Conservation (phyloP, 2,888 invertebrate genomes). For the Desoria tigrina region DNA sequence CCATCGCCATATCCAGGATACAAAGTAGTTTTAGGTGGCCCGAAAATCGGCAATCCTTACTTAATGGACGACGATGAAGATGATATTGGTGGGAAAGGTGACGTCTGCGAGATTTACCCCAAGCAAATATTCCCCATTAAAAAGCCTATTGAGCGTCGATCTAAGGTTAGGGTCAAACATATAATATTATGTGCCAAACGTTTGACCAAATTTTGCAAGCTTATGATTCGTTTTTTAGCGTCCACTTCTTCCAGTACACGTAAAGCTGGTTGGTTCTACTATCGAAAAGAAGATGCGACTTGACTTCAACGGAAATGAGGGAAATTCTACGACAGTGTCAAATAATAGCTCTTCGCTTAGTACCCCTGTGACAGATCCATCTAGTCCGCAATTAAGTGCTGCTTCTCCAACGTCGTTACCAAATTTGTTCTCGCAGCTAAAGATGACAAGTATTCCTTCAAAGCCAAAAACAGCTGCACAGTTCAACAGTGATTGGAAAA, state of each 20-base stretch:
- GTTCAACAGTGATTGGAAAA: constrained; percentile 67
- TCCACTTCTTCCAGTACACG: constrained; percentile 44
- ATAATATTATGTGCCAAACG: background rate
- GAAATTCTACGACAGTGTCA: constrained; percentile 20
- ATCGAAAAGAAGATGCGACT: constrained; percentile 22
- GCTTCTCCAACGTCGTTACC: constrained; percentile 17
- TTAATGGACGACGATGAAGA: constrained; percentile 29
- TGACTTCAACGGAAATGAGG: constrained; percentile 21
- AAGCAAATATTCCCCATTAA: constrained; percentile 39
- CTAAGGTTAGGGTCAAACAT: too few relatives aligned
- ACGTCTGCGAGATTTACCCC: constrained; percentile 36
- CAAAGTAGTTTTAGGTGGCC: constrained; percentile 27
- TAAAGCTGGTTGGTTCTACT: constrained; percentile 36
- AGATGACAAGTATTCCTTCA: constrained; percentile 55
- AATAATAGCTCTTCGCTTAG: constrained; percentile 28
- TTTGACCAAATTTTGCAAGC: too few relatives aligned
- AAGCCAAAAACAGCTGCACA: constrained; percentile 68
- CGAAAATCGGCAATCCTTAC: too few relatives aligned
- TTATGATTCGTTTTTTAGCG: constrained; percentile 36
- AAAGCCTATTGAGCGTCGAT: constrained; percentile 38
- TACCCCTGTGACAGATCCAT: constrained; percentile 27
- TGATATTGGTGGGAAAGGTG: constrained; percentile 26
- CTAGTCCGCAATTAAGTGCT: constrained; percentile 14
- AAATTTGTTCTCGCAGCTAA: constrained; percentile 29
- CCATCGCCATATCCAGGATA: constrained; percentile 24